phyloP scores from a whole-genome alignment of 2,888 invertebrate genomes.

The Galeopsomyia nigrocyanea region DNA sequence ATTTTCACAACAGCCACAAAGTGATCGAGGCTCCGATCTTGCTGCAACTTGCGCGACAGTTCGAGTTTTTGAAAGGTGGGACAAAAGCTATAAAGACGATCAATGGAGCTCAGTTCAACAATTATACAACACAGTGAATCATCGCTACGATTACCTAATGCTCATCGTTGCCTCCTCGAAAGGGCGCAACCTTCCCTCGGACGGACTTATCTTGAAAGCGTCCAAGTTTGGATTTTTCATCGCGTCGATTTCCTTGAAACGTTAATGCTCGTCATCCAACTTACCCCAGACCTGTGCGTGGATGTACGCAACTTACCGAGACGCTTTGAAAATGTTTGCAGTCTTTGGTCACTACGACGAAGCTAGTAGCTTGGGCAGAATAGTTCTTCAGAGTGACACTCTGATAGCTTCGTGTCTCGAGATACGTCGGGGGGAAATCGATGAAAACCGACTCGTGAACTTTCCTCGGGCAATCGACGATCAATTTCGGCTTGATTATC shows the following conservation, averaged over 20 bases:
- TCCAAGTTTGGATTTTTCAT: slow-evolving; percentile 51
- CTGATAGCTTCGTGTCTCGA: slow-evolving; percentile 62
- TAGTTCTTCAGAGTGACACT: slow-evolving; percentile 66
- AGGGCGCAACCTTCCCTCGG: slow-evolving; percentile 60
- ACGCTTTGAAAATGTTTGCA: too few species aligned
- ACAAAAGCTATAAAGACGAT: slow-evolving; percentile 50
- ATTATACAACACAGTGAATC: neutral
- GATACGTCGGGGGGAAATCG: slow-evolving; percentile 67
- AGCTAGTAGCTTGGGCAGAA: slow-evolving; percentile 66
- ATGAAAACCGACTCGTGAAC: slow-evolving; percentile 66
- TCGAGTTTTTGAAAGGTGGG: slow-evolving; percentile 46
- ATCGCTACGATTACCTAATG: slow-evolving; percentile 54
- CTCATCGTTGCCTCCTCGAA: slow-evolving; percentile 61
- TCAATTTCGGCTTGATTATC: slow-evolving; percentile 64
- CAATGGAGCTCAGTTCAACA: slow-evolving; percentile 1
- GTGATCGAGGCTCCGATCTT: slow-evolving; percentile 38
- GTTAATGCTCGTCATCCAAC: slow-evolving; percentile 57
- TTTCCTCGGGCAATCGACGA: slow-evolving; percentile 63
- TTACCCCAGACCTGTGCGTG: too few species aligned
- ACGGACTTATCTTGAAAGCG: slow-evolving; percentile 58
- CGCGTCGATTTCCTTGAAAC: slow-evolving; percentile 50
- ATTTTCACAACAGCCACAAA: slow-evolving; percentile 56
- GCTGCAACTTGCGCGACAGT: neutral
- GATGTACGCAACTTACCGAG: too few species aligned
- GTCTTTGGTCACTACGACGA: slow-evolving; percentile 56